phyloP scores from a whole-genome alignment of 2,888 invertebrate species.

The Torymus aiolomorphi region DNA sequence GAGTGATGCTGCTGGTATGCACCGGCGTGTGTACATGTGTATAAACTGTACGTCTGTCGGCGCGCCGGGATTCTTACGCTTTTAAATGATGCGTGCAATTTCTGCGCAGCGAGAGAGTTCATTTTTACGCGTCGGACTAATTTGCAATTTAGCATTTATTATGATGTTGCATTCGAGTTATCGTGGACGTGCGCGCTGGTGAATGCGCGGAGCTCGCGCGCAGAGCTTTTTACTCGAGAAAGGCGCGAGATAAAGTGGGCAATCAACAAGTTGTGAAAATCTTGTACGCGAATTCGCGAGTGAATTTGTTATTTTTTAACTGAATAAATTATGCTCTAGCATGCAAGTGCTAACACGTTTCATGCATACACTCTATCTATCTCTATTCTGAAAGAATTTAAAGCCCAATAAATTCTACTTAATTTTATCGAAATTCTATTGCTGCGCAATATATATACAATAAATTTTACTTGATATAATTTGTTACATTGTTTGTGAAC shows the following conservation, averaged over 20 bases:
- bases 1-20: too few species aligned
- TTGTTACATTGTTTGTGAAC: too few species aligned
- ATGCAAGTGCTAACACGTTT: conserved; percentile 9
- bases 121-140: conserved; percentile 33
- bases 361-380: background rate
- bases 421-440: too few species aligned
- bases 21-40: background rate
- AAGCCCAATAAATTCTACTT: too few species aligned
- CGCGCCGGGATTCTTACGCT: conserved; percentile 20
- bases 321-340: conserved; percentile 10
- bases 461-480: too few species aligned
- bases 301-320: conserved; percentile 6
- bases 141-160: conserved; percentile 48
- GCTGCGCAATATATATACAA: too few species aligned
- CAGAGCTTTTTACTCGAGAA: background rate
- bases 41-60: background rate
- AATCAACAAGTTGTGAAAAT: conserved; percentile 18
- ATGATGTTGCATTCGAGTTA: conserved; percentile 26
- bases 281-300: conserved; percentile 1
- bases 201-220: background rate
- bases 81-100: conserved; percentile 39
- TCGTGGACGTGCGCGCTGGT: background rate
- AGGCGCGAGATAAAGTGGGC: conserved; percentile 19
- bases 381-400: background rate
- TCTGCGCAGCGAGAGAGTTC: background rate